A percentile compares a stretch with the other conserved stretches of the same genome.
Evolutionary conservation across 2,888 invertebrate genomes (phyloP).

Genomic region (Caenorhabditis sp.): DNA sequence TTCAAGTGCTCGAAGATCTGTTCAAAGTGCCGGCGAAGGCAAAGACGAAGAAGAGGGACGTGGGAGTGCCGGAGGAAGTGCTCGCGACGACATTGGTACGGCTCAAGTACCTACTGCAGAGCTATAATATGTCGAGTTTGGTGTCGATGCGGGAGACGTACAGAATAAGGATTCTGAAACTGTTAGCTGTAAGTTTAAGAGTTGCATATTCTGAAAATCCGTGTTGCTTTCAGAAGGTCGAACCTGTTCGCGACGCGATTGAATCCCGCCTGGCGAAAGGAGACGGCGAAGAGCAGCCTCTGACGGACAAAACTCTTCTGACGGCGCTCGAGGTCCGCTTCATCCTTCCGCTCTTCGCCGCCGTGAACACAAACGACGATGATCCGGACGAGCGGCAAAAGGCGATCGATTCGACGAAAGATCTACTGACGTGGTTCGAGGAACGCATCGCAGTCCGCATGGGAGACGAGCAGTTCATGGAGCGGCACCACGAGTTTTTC

Average conservation of each 20-base stretch:
- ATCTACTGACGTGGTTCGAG: conserved; percentile 37
- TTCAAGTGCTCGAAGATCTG: conserved; percentile 15
- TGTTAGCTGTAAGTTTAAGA: conserved; percentile 6
- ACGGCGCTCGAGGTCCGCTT: conserved; percentile 28
- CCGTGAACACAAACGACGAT: conserved; percentile 5
- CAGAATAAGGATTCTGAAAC: neutral
- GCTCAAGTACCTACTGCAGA: conserved; percentile 15
- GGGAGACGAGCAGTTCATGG: too few species aligned
- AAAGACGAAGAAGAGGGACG: conserved; percentile 16
- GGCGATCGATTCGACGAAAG: conserved; percentile 11
- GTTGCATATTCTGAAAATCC: neutral
- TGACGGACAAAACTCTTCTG: conserved; percentile 29
- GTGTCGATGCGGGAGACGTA: conserved; percentile 7
- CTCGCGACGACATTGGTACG: conserved; percentile 17
- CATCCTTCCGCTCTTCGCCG: conserved; percentile 29
- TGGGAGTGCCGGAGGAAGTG: conserved; percentile 20
- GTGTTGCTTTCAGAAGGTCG: conserved; percentile 40
- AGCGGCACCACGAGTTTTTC: conserved; percentile 23
- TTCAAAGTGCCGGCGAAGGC: conserved; percentile 7
- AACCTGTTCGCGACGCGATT: conserved; percentile 36
- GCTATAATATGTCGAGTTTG: conserved; percentile 24
- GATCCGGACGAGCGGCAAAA: conserved; percentile 8
- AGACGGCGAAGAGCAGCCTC: conserved; percentile 8
- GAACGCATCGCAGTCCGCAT: conserved; percentile 18
- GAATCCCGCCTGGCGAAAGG: conserved; percentile 14